phyloP scores from a whole-genome alignment of 2,113 vertebrate genomes.

The Apeltes quadracus region DNA sequence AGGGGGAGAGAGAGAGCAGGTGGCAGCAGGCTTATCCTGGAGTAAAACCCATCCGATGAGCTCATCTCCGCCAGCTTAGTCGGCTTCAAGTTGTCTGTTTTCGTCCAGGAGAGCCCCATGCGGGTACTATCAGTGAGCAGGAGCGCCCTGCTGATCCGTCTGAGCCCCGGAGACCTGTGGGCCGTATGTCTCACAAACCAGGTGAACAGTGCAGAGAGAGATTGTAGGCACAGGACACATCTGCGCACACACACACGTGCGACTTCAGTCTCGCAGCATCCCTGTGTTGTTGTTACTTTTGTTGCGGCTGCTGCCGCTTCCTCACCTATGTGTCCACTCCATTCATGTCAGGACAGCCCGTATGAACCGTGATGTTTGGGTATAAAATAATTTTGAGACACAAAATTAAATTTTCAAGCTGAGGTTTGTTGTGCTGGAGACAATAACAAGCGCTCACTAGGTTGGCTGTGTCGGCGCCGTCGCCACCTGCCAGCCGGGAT shows the following conservation, averaged over 20 bases:
- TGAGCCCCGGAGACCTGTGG: slow-evolving; percentile 43
- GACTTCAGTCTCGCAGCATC: slow-evolving; percentile 27
- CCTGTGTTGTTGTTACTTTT: not conserved
- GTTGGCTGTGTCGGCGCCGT: slow-evolving; percentile 49
- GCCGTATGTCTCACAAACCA: slow-evolving; percentile 59
- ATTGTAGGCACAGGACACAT: not conserved
- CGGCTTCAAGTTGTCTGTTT: slow-evolving; percentile 56
- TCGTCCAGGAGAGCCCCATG: slow-evolving; percentile 48
- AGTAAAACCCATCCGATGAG: slow-evolving; percentile 66
- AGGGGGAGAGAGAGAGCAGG: slow-evolving; percentile 61
- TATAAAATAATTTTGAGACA: not conserved
- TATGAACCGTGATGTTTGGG: not conserved
- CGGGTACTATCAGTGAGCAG: slow-evolving; percentile 13
- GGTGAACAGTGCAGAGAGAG: slow-evolving; percentile 12
- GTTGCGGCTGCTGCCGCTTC: slow-evolving; percentile 7
- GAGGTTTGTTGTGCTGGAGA: slow-evolving; percentile 16
- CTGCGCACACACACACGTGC: too few species aligned
- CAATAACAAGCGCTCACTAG: slow-evolving; percentile 32
- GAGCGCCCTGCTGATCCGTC: slow-evolving; percentile 69
- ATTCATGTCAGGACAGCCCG: slow-evolving; percentile 37
- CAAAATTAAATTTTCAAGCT: not conserved
- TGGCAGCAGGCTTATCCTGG: slow-evolving; percentile 73
- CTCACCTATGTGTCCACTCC: slow-evolving; percentile 13
- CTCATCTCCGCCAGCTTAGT: slow-evolving; percentile 69
- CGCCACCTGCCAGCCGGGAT: slow-evolving; percentile 23